phyloP scores from a whole-genome alignment of 2,888 invertebrate species.

The Xylocampa areola region DNA sequence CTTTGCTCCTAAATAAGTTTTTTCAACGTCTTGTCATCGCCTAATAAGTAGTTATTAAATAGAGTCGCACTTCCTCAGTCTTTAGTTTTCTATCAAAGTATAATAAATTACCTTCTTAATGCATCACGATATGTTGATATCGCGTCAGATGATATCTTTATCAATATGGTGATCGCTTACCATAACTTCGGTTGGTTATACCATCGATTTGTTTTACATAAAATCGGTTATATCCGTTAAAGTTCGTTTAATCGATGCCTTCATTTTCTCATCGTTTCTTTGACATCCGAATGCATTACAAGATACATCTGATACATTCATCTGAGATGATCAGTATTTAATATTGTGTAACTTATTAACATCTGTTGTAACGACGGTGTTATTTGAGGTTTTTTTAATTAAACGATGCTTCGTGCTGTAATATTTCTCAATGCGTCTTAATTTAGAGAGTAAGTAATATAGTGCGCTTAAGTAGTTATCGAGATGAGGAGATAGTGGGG shows the following conservation, averaged over 20 bases:
- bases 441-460: constrained; percentile 74
- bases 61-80: background rate
- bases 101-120: constrained; percentile 44
- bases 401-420: constrained; percentile 63
- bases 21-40: constrained; percentile 1
- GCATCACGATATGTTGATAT: constrained; percentile 47
- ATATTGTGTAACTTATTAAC: constrained; percentile 62
- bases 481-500: constrained; percentile 71
- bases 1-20: background rate
- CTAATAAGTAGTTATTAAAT: background rate
- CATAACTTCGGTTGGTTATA: constrained; percentile 29
- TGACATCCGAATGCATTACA: constrained; percentile 39
- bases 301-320: constrained; percentile 37
- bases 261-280: constrained; percentile 53
- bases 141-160: constrained; percentile 46
- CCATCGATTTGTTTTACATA: constrained; percentile 59
- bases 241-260: constrained; percentile 38
- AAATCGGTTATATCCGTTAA: constrained; percentile 50
- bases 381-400: constrained; percentile 66
- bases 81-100: constrained; percentile 15
- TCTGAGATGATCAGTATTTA: constrained; percentile 57
- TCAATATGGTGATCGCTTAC: constrained; percentile 49
- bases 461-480: constrained; percentile 69
- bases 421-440: constrained; percentile 72
- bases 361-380: constrained; percentile 60